Evolutionary conservation across 35 echinoderm and acorn worm species (phyloP).

Genomic region (Lytechinus pictus): DNA sequence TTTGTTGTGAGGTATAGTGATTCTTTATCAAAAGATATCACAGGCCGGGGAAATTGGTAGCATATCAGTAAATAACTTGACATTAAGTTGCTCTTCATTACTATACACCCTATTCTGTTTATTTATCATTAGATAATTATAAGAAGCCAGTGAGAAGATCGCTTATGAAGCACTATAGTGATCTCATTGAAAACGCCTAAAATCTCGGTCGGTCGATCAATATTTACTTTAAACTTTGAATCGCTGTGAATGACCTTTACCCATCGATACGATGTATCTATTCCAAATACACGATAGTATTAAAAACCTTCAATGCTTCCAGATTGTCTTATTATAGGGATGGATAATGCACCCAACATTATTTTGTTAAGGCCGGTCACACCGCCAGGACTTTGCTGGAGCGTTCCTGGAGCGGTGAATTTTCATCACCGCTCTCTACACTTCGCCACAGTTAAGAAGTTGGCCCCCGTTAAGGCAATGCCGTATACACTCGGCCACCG

Average conservation of each 20-base stretch:
- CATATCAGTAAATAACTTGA: background rate
- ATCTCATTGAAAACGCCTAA: background rate
- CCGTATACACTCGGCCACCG: slow-evolving; percentile 38
- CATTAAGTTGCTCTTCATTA: background rate
- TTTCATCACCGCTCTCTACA: too few species aligned
- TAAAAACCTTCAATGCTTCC: background rate
- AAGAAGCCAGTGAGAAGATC: background rate
- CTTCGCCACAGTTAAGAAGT: background rate
- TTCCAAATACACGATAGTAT: background rate
- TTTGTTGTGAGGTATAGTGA: background rate
- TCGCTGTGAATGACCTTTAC: background rate
- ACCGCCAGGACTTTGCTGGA: slow-evolving; percentile 14
- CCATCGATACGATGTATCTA: background rate
- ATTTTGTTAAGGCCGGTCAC: background rate
- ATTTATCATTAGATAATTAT: background rate
- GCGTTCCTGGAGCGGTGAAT: background rate
- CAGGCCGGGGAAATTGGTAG: background rate
- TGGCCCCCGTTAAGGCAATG: slow-evolving; percentile 38
- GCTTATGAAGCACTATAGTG: background rate
- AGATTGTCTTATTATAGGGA: too few species aligned
- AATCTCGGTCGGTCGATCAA: background rate
- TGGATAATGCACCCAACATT: background rate
- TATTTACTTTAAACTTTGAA: background rate
- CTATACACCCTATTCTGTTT: background rate
- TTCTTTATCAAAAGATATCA: background rate